phyloP scores from a whole-genome alignment of 2,888 invertebrate species.

The Polietes domitor region DNA sequence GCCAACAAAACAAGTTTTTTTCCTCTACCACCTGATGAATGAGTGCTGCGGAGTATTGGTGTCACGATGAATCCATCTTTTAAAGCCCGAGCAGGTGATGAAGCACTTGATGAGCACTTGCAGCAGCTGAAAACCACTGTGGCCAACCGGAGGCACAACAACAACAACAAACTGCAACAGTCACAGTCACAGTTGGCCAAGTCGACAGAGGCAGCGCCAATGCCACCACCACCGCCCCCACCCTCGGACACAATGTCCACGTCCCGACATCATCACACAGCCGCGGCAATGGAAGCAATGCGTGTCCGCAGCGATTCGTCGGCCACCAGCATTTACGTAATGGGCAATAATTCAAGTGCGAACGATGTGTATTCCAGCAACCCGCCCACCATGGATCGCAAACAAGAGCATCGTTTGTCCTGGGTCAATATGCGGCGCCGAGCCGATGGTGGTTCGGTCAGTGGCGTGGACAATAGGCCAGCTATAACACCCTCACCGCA shows the following conservation, averaged over 20 bases:
- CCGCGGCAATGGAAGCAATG: slow-evolving; percentile 68
- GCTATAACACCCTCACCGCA: slow-evolving; percentile 78
- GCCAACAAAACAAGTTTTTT: neutral
- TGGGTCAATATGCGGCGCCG: slow-evolving; percentile 77
- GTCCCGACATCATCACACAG: slow-evolving; percentile 53
- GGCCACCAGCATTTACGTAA: slow-evolving; percentile 69
- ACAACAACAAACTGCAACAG: neutral
- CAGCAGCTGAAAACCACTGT: slow-evolving; percentile 68
- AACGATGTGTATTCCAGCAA: slow-evolving; percentile 65
- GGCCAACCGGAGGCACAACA: slow-evolving; percentile 55
- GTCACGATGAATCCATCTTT: slow-evolving; percentile 70
- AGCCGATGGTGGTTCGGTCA: slow-evolving; percentile 69
- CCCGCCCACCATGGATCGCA: slow-evolving; percentile 75
- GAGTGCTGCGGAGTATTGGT: neutral
- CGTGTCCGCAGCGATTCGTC: slow-evolving; percentile 73
- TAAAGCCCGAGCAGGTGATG: slow-evolving; percentile 73
- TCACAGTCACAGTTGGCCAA: neutral
- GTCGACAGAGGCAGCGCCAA: slow-evolving; percentile 20
- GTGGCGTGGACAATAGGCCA: slow-evolving; percentile 66
- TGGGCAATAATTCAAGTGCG: slow-evolving; percentile 58
- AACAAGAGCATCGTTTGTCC: slow-evolving; percentile 76
- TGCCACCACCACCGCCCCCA: slow-evolving; percentile 67
- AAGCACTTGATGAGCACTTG: slow-evolving; percentile 75
- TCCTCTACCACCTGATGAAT: neutral
- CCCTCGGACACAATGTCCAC: slow-evolving; percentile 49